phyloP scores from a whole-genome alignment of 1,140 invertebrate species.

The Ruditapes philippinarum region DNA sequence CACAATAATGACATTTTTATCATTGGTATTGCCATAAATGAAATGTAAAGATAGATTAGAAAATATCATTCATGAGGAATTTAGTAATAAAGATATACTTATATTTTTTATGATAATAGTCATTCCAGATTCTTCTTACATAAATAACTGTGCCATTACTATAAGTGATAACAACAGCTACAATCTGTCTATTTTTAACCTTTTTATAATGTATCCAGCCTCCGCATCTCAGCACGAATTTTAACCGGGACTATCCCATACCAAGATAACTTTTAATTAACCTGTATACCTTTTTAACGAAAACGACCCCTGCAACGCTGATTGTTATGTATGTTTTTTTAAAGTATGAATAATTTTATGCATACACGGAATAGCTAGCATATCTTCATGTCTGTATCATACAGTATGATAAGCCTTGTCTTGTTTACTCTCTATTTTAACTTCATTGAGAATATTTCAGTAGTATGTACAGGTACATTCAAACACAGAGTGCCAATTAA shows the following conservation, averaged over 20 bases:
- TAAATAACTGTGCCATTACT: no score
- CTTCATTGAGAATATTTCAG: neutral
- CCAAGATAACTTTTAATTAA: neutral
- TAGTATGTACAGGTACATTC: conserved; percentile 10
- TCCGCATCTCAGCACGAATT: neutral
- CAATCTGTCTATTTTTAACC: no score
- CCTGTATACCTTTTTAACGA: neutral
- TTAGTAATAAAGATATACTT: no score
- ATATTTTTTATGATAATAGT: no score
- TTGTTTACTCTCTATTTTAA: neutral
- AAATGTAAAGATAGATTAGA: no score
- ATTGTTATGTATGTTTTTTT: neutral
- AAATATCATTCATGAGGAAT: no score
- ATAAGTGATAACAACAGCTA: no score
- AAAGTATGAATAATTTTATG: neutral
- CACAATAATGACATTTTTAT: no score
- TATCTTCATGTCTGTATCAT: neutral
- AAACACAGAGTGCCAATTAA: neutral
- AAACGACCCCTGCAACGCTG: neutral
- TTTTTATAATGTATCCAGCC: neutral
- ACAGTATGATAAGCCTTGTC: neutral
- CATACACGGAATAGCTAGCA: neutral
- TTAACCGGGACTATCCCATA: neutral
- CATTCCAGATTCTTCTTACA: no score
- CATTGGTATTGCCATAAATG: no score